Conservation (phyloP, 2,113 vertebrate species). For the Halcyon senegalensis region DNA sequence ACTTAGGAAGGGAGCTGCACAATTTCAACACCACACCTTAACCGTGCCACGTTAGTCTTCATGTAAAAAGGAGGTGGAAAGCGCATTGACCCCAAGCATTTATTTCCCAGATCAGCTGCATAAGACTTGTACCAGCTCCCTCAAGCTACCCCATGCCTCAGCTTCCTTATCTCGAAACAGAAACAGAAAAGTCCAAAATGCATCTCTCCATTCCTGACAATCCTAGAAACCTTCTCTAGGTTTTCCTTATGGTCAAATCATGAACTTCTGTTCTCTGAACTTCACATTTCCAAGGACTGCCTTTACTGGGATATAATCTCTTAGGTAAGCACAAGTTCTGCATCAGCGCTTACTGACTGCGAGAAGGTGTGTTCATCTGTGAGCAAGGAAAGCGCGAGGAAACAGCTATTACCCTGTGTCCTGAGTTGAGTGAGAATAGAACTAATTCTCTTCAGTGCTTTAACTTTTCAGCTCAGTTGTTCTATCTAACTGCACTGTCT, state of each 20-base stretch:
- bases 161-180: background rate
- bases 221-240: background rate
- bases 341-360: background rate
- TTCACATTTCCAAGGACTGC: background rate
- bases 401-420: background rate
- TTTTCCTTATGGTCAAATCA: background rate
- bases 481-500: no score
- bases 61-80: background rate
- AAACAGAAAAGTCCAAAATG: background rate
- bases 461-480: no score
- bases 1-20: background rate
- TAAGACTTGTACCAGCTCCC: background rate
- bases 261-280: background rate
- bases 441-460: no score
- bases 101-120: rapidly evolving
- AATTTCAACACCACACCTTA: background rate
- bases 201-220: background rate
- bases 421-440: no score
- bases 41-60: rapidly evolving
- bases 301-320: background rate
- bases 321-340: background rate
- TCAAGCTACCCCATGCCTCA: background rate
- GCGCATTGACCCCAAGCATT: background rate
- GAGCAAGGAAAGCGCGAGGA: background rate
- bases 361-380: background rate